These are phyloP conservation scores for Tetramorium simillimum DNA, from an alignment of 1,140 invertebrate genomes.

Conservation along the genomic window DNA sequence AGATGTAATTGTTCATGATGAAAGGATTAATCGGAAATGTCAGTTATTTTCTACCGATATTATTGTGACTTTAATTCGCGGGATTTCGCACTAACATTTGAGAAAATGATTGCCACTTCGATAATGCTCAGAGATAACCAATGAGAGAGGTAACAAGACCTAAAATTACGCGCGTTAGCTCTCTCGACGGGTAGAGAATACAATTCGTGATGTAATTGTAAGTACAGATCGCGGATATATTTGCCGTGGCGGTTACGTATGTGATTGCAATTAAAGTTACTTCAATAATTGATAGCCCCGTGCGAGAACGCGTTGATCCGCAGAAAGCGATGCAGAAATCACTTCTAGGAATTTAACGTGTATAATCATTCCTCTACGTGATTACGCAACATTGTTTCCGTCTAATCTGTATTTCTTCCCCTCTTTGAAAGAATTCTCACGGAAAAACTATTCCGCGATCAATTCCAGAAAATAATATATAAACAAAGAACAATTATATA, in stretches of 20 bases:
- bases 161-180: constrained; percentile 52
- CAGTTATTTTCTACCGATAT: constrained; percentile 41
- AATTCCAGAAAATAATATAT: not conserved
- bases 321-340: constrained; percentile 29
- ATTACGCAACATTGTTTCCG: constrained; percentile 22
- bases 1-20: constrained; percentile 7
- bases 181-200: constrained; percentile 27
- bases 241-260: constrained; percentile 29
- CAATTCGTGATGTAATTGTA: constrained; percentile 53
- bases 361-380: constrained; percentile 17
- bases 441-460: not conserved
- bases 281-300: constrained; percentile 58
- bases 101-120: constrained; percentile 49
- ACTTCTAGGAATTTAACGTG: constrained; percentile 46
- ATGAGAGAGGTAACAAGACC: constrained; percentile 40
- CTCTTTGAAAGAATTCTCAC: not conserved
- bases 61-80: constrained; percentile 38
- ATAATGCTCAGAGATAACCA: constrained; percentile 52
- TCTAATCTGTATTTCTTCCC: not conserved
- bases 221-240: constrained; percentile 56
- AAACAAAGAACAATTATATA: not conserved
- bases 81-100: constrained; percentile 24
- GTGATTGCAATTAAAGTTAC: constrained; percentile 59
- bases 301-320: constrained; percentile 42
- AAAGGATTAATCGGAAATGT: constrained; percentile 28